phyloP scores from a whole-genome alignment of 2,888 invertebrate species.

The Tetrapedia diversipes region DNA sequence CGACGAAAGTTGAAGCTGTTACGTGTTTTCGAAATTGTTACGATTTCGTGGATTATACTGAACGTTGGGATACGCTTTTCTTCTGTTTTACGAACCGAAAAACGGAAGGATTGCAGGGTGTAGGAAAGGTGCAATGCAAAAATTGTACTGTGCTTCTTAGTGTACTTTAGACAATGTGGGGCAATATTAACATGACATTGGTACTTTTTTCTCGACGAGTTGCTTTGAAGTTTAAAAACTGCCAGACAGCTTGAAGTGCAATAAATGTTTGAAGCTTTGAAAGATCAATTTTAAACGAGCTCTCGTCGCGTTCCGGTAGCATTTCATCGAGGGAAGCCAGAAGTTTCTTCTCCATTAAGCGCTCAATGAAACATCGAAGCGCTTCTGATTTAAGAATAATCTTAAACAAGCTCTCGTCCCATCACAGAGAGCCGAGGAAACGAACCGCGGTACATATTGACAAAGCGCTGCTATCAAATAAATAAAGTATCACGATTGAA shows the following conservation, averaged over 20 bases:
- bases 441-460: no score
- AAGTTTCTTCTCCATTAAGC: slow-evolving; percentile 1
- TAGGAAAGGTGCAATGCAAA: not conserved
- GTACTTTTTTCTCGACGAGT: not conserved
- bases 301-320: not conserved
- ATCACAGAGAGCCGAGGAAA: no score
- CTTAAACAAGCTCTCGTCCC: not conserved
- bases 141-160: not conserved
- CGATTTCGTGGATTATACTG: slow-evolving; percentile 16
- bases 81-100: not conserved
- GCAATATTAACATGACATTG: not conserved
- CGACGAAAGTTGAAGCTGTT: slow-evolving; percentile 17
- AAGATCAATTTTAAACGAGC: slow-evolving; percentile 8
- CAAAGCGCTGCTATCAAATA: no score
- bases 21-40: slow-evolving; percentile 30
- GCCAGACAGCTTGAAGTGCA: no score
- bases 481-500: no score
- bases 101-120: not conserved
- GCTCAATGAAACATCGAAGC: not conserved
- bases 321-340: not conserved
- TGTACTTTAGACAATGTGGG: not conserved
- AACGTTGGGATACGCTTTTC: slow-evolving; percentile 20
- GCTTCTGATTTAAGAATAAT: not conserved
- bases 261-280: not conserved
- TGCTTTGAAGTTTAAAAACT: not conserved